Percentiles rank a stretch among this genome's conserved stretches.
These are phyloP conservation scores for Oxyteleia sp. DNA, from an alignment of 2,888 invertebrate genomes.

Conservation along the genomic window DNA sequence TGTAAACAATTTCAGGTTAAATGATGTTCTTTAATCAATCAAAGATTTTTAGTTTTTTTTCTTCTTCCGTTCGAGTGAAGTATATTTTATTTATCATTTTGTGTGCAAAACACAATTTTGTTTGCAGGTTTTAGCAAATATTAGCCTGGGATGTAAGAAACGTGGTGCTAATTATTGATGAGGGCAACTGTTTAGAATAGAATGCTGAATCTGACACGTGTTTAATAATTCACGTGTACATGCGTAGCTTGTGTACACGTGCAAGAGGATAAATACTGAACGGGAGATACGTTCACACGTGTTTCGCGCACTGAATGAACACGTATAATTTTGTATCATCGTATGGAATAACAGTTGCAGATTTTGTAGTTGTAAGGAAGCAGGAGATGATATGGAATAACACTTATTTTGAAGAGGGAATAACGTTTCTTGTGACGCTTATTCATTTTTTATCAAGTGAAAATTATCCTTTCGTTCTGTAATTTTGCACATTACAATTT, in stretches of 20 bases:
- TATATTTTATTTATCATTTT: too few relatives aligned
- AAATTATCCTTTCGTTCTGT: not conserved
- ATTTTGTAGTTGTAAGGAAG: slow-evolving; percentile 56
- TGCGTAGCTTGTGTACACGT: slow-evolving; percentile 37
- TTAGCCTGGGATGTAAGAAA: slow-evolving; percentile 1
- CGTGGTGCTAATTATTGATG: slow-evolving; percentile 50
- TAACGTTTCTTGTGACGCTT: slow-evolving; percentile 18
- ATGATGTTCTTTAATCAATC: too few relatives aligned
- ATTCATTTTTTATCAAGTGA: not conserved
- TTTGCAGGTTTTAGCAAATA: too few relatives aligned
- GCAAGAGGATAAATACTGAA: slow-evolving; percentile 37
- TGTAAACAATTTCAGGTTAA: too few relatives aligned
- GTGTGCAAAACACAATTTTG: too few relatives aligned
- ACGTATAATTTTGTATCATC: slow-evolving; percentile 42
- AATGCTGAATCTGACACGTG: slow-evolving; percentile 51
- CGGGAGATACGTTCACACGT: slow-evolving; percentile 55
- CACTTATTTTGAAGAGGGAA: slow-evolving; percentile 22
- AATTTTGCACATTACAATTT: too few relatives aligned
- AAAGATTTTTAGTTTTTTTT: too few relatives aligned
- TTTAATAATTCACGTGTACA: slow-evolving; percentile 61
- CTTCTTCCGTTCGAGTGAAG: too few relatives aligned
- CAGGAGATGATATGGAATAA: slow-evolving; percentile 16
- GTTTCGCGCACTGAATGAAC: slow-evolving; percentile 48
- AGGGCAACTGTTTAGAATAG: slow-evolving; percentile 33
- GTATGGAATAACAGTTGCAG: slow-evolving; percentile 37